phyloP scores from a whole-genome alignment of 2,888 invertebrate species.

The Eilema depressum region DNA sequence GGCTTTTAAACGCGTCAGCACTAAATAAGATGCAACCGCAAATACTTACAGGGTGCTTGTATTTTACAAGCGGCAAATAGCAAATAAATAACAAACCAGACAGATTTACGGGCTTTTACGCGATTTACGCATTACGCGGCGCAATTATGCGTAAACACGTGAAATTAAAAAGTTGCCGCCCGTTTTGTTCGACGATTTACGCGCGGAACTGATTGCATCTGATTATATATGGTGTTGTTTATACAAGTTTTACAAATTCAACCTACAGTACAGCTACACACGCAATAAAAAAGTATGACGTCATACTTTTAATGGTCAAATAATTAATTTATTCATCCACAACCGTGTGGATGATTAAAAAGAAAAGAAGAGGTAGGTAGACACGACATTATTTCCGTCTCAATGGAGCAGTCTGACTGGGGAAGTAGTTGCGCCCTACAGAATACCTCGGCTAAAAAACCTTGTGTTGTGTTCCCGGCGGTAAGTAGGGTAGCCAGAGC shows the following conservation, averaged over 20 bases:
- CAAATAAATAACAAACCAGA: slow-evolving; percentile 66
- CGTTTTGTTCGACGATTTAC: slow-evolving; percentile 28
- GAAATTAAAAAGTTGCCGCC: slow-evolving; percentile 65
- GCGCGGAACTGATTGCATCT: slow-evolving; percentile 42
- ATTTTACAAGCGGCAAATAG: slow-evolving; percentile 53
- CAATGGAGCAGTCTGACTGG: too few relatives aligned
- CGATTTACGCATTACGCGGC: slow-evolving; percentile 54
- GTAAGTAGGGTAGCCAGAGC: too few relatives aligned
- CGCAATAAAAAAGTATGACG: too few relatives aligned
- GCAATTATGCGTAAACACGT: slow-evolving; percentile 69
- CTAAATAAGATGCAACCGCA: slow-evolving; percentile 34
- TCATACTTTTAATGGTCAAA: too few relatives aligned
- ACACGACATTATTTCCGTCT: too few relatives aligned
- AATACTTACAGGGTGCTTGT: slow-evolving; percentile 55
- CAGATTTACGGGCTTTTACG: slow-evolving; percentile 63
- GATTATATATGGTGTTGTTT: slow-evolving; percentile 23
- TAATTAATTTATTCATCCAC: too few relatives aligned
- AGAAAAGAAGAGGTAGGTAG: too few relatives aligned
- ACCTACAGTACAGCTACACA: background rate
- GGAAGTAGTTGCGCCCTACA: too few relatives aligned
- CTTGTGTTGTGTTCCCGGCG: too few relatives aligned
- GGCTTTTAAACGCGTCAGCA: slow-evolving; percentile 16
- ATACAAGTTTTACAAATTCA: background rate
- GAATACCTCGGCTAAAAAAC: too few relatives aligned
- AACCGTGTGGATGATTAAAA: too few relatives aligned